phyloP scores from a whole-genome alignment of 2,113 vertebrate species.

The Stomatorhinus ivindoensis region DNA sequence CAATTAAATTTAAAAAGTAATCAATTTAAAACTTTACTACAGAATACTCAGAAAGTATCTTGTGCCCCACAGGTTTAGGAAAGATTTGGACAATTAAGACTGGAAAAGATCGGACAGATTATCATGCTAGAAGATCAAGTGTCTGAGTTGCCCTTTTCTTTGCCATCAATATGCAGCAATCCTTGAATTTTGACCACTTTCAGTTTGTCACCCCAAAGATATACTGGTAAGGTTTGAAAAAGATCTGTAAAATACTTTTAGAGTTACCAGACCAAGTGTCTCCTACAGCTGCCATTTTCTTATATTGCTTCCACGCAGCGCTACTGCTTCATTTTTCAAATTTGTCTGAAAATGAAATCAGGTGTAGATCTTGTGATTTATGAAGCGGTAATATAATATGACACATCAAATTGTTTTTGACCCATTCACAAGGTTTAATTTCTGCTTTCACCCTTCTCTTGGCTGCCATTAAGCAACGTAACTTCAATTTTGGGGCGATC shows the following conservation, averaged over 20 bases:
- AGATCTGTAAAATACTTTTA: background rate
- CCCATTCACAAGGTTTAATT: background rate
- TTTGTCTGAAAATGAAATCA: background rate
- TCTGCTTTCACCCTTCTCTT: background rate
- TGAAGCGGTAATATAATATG: background rate
- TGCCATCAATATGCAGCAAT: background rate
- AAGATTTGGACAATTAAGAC: background rate
- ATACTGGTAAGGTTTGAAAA: background rate
- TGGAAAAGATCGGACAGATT: background rate
- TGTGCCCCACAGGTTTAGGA: background rate
- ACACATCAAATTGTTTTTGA: background rate
- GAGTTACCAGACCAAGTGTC: background rate
- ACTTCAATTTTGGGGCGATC: background rate
- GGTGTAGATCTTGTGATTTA: background rate
- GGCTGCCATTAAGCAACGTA: background rate
- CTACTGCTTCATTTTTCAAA: background rate
- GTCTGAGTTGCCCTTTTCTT: background rate
- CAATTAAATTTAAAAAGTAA: background rate
- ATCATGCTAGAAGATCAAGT: background rate
- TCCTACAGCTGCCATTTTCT: background rate
- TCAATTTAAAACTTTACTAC: background rate
- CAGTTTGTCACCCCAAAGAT: background rate
- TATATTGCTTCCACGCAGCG: background rate
- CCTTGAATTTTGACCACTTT: background rate
- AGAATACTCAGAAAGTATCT: background rate